Conservation (phyloP, 1,140 invertebrate species). For the Drosophila nigromelanica region DNA sequence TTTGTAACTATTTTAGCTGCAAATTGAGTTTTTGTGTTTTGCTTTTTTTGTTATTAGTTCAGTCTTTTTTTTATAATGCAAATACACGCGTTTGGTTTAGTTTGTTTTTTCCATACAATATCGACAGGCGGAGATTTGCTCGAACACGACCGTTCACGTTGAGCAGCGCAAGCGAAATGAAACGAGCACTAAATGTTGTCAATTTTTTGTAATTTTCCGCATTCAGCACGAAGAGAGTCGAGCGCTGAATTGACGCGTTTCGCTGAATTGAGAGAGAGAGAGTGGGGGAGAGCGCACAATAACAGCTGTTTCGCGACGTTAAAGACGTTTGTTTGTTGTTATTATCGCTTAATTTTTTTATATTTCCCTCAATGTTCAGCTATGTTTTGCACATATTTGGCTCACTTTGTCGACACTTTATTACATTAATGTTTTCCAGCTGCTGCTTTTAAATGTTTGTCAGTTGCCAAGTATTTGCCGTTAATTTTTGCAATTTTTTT, state of each 20-base stretch:
- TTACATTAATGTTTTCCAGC: background rate
- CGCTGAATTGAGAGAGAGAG: constrained; percentile 34
- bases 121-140: constrained; percentile 38
- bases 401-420: constrained; percentile 3
- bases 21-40: constrained; percentile 52
- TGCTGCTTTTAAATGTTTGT: background rate
- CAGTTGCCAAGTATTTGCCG: background rate
- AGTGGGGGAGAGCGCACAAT: constrained; percentile 12
- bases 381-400: background rate
- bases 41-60: constrained; percentile 52
- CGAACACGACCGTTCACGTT: constrained; percentile 61
- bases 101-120: constrained; percentile 41
- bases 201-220: constrained; percentile 12
- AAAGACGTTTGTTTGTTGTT: constrained; percentile 39
- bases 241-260: constrained; percentile 21
- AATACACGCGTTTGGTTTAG: constrained; percentile 47
- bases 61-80: constrained; percentile 58
- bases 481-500: constrained; percentile 19
- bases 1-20: constrained; percentile 66
- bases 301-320: constrained; percentile 50
- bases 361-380: background rate
- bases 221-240: constrained; percentile 30
- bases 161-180: constrained; percentile 67
- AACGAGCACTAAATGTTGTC: constrained; percentile 26
- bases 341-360: constrained; percentile 14